Evolutionary conservation across 2,113 vertebrate species (phyloP).

Genomic region (Girardinichthys multiradiatus): DNA sequence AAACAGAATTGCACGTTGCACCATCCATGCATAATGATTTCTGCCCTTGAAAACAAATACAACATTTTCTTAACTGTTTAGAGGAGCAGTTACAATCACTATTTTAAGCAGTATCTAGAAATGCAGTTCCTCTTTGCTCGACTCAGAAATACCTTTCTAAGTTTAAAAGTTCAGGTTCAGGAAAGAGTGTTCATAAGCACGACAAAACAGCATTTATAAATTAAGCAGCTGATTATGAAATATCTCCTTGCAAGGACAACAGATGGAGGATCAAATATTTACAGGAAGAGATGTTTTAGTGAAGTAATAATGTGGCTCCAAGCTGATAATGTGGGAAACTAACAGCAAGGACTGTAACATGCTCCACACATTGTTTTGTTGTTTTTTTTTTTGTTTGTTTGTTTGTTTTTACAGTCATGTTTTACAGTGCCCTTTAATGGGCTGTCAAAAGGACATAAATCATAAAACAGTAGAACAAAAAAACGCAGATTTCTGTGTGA

Average conservation of each 20-base stretch:
- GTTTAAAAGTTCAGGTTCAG: background rate
- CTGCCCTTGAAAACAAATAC: too few species aligned
- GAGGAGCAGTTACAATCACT: too few species aligned
- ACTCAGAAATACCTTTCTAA: background rate
- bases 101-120: background rate
- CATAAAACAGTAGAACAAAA: background rate
- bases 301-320: background rate
- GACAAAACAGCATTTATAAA: background rate
- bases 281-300: background rate
- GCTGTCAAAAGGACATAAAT: background rate
- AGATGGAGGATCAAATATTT: background rate
- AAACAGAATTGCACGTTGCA: too few species aligned
- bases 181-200: background rate
- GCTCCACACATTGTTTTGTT: background rate
- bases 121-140: background rate
- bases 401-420: too few species aligned
- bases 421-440: background rate
- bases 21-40: too few species aligned
- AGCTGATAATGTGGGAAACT: background rate
- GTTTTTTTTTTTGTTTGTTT: too few species aligned
- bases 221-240: background rate
- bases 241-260: too few species aligned
- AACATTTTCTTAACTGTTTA: too few species aligned
- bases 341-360: too few species aligned
- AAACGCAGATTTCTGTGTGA: background rate